Conservation (phyloP, 2,113 vertebrate genomes). For the Cricetomys ansorgei region DNA sequence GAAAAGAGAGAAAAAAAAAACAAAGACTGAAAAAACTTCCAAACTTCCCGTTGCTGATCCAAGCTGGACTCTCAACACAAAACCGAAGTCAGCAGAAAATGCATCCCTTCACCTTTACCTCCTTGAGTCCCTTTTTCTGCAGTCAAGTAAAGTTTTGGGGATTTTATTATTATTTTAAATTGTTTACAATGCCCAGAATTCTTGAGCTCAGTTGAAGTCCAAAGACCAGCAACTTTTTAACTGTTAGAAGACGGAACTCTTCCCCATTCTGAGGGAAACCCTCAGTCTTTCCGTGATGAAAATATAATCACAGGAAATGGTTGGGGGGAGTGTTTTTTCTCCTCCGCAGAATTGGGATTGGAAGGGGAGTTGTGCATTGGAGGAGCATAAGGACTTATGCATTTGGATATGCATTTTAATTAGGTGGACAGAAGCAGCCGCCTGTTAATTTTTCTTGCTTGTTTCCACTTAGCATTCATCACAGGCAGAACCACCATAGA, state of each 20-base stretch:
- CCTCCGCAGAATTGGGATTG: conserved; percentile 69
- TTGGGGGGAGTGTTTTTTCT: conserved; percentile 68
- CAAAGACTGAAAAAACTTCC: background rate
- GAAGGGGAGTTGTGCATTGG: conserved; percentile 70
- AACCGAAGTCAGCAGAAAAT: conserved; percentile 49
- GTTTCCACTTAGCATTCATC: conserved; percentile 85
- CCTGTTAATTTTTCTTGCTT: conserved; percentile 85
- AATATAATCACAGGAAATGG: conserved; percentile 79
- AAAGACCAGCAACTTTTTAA: conserved; percentile 8
- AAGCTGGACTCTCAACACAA: conserved; percentile 44
- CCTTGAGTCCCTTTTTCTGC: background rate
- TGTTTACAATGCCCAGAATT: conserved; percentile 22
- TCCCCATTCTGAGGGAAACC: conserved; percentile 49
- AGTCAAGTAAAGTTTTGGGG: conserved; percentile 38
- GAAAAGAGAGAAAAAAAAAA: background rate
- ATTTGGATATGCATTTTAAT: conserved; percentile 85
- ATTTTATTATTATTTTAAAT: background rate
- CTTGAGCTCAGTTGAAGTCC: background rate
- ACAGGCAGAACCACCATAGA: conserved; percentile 80
- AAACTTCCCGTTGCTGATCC: background rate
- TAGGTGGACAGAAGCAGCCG: conserved; percentile 84
- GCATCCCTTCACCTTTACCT: background rate
- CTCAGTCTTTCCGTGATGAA: conserved; percentile 70
- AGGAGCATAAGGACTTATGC: conserved; percentile 81
- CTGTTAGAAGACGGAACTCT: background rate